Conservation (phyloP, 2,888 invertebrate genomes). For the Orgyia antiqua region DNA sequence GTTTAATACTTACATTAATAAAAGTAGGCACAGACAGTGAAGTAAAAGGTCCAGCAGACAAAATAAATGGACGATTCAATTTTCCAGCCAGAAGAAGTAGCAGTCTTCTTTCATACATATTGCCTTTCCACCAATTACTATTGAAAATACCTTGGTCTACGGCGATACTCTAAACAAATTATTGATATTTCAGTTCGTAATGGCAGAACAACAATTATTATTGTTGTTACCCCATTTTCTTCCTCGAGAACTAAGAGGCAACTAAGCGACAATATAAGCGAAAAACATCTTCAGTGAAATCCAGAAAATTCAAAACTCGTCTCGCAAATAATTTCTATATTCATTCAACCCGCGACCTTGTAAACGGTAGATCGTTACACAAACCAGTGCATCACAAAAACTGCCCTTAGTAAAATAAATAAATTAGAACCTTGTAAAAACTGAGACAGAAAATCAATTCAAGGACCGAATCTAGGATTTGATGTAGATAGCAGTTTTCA, state of each 20-base stretch:
- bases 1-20: conserved; percentile 32
- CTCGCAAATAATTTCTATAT: too few species aligned
- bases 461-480: too few species aligned
- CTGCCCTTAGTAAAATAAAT: too few species aligned
- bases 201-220: not conserved
- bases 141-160: conserved; percentile 40
- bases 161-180: conserved; percentile 29
- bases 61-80: conserved; percentile 28
- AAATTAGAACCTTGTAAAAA: too few species aligned
- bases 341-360: too few species aligned
- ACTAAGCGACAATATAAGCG: too few species aligned
- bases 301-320: not conserved
- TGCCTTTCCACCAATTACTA: conserved; percentile 51
- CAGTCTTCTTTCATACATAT: conserved; percentile 29
- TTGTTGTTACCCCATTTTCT: too few species aligned
- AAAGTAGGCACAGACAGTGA: conserved; percentile 47
- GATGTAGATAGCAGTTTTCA: too few species aligned
- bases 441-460: too few species aligned
- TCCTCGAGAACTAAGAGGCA: too few species aligned
- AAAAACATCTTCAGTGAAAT: not conserved
- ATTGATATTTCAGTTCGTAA: not conserved
- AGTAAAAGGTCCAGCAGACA: conserved; percentile 48
- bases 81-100: conserved; percentile 43
- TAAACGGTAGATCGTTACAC: too few species aligned
- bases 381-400: too few species aligned